Conservation (phyloP, 2,888 invertebrate genomes). For the Himalopsyche tibetana region DNA sequence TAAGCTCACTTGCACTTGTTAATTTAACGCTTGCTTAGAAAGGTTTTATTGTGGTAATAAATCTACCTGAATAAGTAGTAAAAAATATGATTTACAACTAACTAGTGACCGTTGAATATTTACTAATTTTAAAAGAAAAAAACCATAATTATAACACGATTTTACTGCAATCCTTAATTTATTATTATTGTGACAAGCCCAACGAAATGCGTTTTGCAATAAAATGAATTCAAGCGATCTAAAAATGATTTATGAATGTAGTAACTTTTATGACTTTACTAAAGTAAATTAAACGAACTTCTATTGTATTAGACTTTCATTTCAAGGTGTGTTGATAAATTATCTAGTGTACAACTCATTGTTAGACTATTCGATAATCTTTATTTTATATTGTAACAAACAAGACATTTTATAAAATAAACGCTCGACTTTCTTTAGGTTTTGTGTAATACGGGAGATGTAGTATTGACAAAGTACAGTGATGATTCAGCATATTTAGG, state of each 20-base stretch:
- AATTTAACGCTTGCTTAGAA: neutral
- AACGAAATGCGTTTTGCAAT: conserved; percentile 46
- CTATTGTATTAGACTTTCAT: neutral
- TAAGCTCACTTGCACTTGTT: conserved; percentile 8
- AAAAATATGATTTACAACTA: conserved; percentile 48
- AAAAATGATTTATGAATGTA: conserved; percentile 48
- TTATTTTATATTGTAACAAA: too few species aligned
- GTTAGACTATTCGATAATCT: too few species aligned
- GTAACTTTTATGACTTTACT: conserved; percentile 41
- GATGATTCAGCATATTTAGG: too few species aligned
- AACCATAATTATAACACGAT: neutral
- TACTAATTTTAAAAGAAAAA: conserved; percentile 11
- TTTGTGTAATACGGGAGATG: too few species aligned
- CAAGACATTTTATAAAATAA: too few species aligned
- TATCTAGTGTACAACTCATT: neutral
- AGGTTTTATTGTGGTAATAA: conserved; percentile 15
- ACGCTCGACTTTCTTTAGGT: too few species aligned
- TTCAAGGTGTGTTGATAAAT: neutral
- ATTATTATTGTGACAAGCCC: conserved; percentile 40
- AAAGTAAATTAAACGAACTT: conserved; percentile 7
- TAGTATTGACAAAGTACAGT: too few species aligned
- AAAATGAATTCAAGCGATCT: neutral
- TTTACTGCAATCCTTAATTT: conserved; percentile 18
- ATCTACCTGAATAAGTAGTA: conserved; percentile 17
- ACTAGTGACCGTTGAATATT: neutral